These are phyloP conservation scores for Rhea americana DNA, from an alignment of 2,113 vertebrate species.

Conservation along the genomic window DNA sequence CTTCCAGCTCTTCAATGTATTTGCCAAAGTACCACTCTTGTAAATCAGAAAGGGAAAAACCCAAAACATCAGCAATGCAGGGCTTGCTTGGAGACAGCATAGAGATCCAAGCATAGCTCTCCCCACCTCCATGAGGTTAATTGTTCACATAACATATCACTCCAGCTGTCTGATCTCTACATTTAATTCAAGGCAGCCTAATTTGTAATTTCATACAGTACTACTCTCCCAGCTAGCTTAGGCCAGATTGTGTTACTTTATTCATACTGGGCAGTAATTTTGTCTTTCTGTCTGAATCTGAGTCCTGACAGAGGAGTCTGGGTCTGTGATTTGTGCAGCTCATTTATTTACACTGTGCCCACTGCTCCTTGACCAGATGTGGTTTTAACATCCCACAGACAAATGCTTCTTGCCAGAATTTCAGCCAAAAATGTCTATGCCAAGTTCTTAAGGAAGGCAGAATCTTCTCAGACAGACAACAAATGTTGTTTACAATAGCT, in stretches of 20 bases:
- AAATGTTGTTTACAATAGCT: not conserved
- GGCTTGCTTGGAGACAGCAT: not conserved
- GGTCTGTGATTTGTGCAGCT: rapidly evolving
- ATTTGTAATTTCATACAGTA: not conserved
- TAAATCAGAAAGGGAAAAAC: not conserved
- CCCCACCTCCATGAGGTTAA: not conserved
- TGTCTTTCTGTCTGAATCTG: not conserved
- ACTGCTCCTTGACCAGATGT: not conserved
- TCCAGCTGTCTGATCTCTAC: not conserved
- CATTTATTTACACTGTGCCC: not conserved
- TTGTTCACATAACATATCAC: not conserved
- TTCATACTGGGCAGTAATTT: rapidly evolving
- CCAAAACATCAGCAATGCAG: rapidly evolving
- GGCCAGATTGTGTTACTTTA: not conserved
- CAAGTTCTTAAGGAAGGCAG: too few species aligned
- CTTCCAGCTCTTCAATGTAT: not conserved
- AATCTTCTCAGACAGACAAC: not conserved
- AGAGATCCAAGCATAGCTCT: not conserved
- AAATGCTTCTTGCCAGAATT: not conserved
- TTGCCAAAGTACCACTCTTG: slow-evolving; percentile 10
- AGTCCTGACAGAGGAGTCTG: not conserved
- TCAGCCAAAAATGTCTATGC: not conserved
- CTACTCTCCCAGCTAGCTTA: not conserved
- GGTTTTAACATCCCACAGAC: not conserved
- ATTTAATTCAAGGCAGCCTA: not conserved